phyloP scores from a whole-genome alignment of 2,888 invertebrate species.

The Seira sanloemensis region DNA sequence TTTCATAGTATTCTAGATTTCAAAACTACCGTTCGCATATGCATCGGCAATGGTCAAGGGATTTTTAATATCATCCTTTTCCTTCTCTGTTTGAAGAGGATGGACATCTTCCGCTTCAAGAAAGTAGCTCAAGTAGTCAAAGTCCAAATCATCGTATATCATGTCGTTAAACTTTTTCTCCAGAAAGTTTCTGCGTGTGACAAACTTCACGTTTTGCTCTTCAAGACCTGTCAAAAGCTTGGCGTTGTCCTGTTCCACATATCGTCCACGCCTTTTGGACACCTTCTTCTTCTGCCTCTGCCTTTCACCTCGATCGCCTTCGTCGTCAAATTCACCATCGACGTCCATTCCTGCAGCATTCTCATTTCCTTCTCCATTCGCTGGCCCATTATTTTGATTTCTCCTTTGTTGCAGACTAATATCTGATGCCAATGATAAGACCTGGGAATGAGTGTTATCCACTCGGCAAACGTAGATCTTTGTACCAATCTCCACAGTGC shows the following conservation, averaged over 20 bases:
- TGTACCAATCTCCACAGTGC: conserved; percentile 69
- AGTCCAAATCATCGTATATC: conserved; percentile 67
- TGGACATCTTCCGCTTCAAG: conserved; percentile 54
- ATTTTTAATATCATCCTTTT: conserved; percentile 13
- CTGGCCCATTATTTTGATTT: conserved; percentile 26
- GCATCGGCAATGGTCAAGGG: conserved; percentile 31
- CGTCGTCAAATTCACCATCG: conserved; percentile 19
- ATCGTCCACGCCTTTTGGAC: conserved; percentile 53
- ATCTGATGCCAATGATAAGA: conserved; percentile 64
- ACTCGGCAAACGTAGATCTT: conserved; percentile 72
- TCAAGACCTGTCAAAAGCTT: conserved; percentile 66
- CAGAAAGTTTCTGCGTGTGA: conserved; percentile 54
- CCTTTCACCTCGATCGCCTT: not conserved
- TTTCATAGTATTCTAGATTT: not conserved
- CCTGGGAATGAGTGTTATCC: conserved; percentile 67
- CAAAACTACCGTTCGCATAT: conserved; percentile 50
- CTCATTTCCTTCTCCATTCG: conserved; percentile 7
- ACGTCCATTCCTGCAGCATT: not conserved
- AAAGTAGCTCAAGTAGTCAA: conserved; percentile 67
- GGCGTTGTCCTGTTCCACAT: conserved; percentile 62
- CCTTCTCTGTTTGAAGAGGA: conserved; percentile 48
- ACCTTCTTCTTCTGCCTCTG: conserved; percentile 29
- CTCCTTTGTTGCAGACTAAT: conserved; percentile 56
- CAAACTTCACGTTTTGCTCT: conserved; percentile 68
- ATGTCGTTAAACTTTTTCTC: conserved; percentile 67